These are phyloP conservation scores for Gadopsis bispinosus DNA, from an alignment of 2,797 vertebrate species.

Conservation along the genomic window DNA sequence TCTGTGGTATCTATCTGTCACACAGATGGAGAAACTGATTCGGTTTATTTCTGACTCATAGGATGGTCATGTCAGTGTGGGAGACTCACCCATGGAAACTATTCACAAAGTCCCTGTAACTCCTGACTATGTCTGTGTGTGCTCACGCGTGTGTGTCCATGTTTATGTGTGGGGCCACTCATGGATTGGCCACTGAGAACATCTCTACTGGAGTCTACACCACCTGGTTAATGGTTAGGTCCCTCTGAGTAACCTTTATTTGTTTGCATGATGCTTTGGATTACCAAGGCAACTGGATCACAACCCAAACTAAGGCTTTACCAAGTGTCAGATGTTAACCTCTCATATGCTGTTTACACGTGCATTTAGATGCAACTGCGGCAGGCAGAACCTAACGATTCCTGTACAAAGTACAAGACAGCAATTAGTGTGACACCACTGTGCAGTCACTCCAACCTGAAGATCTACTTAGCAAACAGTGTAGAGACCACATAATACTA, in stretches of 20 bases:
- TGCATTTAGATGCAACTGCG: background rate
- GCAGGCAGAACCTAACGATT: background rate
- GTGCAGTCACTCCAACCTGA: constrained; percentile 1
- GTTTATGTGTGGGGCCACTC: constrained; percentile 9
- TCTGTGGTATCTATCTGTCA: constrained; percentile 68
- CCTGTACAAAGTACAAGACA: background rate
- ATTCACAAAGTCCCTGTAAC: constrained; percentile 71
- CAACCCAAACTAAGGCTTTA: constrained; percentile 17
- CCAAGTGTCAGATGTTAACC: constrained; percentile 43
- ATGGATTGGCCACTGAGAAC: constrained; percentile 2
- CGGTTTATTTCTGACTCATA: constrained; percentile 74
- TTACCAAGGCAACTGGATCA: constrained; percentile 16
- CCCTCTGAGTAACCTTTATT: constrained; percentile 7
- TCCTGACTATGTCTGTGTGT: constrained; percentile 43
- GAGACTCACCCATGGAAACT: constrained; percentile 77
- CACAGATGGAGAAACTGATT: constrained; percentile 71
- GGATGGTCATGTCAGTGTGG: constrained; percentile 61
- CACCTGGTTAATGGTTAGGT: constrained; percentile 28
- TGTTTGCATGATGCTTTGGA: constrained; percentile 29
- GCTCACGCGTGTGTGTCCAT: constrained; percentile 20
- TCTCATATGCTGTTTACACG: constrained; percentile 15
- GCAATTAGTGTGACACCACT: background rate
- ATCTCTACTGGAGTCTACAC: constrained; percentile 23
- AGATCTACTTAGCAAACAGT: constrained; percentile 21
- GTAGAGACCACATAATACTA: constrained; percentile 22